These are phyloP conservation scores for Nestor notabilis DNA, from an alignment of 2,113 vertebrate genomes.

Conservation along the genomic window DNA sequence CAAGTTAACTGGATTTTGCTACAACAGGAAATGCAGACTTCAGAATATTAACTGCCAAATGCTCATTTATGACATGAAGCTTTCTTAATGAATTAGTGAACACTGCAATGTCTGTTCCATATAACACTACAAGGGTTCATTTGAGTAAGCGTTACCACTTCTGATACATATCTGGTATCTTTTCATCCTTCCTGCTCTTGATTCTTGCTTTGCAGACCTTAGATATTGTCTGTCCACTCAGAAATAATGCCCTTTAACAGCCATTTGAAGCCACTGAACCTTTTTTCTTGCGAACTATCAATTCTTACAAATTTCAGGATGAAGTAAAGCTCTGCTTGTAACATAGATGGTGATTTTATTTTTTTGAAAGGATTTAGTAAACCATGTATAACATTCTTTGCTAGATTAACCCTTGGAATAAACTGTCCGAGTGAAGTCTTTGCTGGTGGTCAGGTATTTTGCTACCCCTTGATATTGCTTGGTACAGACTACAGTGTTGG, in stretches of 20 bases:
- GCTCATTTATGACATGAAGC: not conserved
- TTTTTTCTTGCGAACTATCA: not conserved
- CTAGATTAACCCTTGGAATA: not conserved
- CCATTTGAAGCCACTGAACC: not conserved
- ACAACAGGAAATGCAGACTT: not conserved
- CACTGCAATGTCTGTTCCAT: not conserved
- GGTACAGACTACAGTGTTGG: not conserved
- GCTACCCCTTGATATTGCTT: not conserved
- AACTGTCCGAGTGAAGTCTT: not conserved
- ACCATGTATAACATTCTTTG: not conserved
- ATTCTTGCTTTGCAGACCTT: not conserved
- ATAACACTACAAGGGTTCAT: not conserved
- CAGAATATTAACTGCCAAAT: not conserved
- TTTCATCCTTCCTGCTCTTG: not conserved
- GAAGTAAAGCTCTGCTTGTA: not conserved
- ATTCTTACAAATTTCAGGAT: not conserved
- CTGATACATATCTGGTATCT: not conserved
- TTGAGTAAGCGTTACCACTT: not conserved
- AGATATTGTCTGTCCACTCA: not conserved
- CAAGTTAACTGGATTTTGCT: conserved; percentile 4
- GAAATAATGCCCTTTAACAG: not conserved
- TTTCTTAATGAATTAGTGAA: not conserved
- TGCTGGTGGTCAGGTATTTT: not conserved
- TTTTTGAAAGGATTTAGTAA: not conserved
- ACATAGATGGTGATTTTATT: not conserved